Evolutionary conservation across 37 sponge, comb jelly and placozoan genomes (phyloP), one percentile per base, ranked within the genome.

Genomic region (Beroe ovata): DNA sequence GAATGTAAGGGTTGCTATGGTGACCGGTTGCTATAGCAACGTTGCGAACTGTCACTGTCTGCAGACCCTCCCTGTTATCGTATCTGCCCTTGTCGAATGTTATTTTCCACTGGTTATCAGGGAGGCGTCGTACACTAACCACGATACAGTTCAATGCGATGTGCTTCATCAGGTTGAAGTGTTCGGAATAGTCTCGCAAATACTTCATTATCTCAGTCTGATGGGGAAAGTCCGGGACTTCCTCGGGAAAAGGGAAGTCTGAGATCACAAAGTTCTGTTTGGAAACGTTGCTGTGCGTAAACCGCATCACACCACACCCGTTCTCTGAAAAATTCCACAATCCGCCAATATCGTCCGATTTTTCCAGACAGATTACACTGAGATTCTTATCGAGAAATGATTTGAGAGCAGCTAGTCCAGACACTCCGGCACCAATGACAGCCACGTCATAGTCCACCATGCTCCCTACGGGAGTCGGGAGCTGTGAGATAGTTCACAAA

Each of bases 161-260:
- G 92, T 94, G 93, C 2, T 93, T 89, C 11, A n/a, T 19, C 1
- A 97, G 90, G 3, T 91, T 89, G 90, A 94, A 95, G 25, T 88
- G 38, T 0, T 90, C 64, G 36, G 91, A 91, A 59, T 97, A 97
- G 35, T 71, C 54, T 8, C 88, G 62, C 34, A 97, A 84, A 90
- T 97, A 97, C 37, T 64, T 32, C 60, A 91, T 18, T 16, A 97
- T 88, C 39, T 92, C 71, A 1, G 89, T 42, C 89, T 97, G 93
- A 62, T 93, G 93, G 0, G 94, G 94, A 72, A 94, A 95, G 58
- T 88, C 89, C 2, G 92, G 92, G 18, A 94, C 90, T 4, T 92
- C 92, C n/a, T 92, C 90, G 0, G 97, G 92, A 92, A 97, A 94
- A 0, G 97, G 97, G 33, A 92, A 97, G 60, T 97, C 97, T 34